Evolutionary conservation across 2,797 vertebrate genomes (phyloP), one percentile per base, ranked within the genome.

Genomic region (Cyprinodon diabolis): DNA sequence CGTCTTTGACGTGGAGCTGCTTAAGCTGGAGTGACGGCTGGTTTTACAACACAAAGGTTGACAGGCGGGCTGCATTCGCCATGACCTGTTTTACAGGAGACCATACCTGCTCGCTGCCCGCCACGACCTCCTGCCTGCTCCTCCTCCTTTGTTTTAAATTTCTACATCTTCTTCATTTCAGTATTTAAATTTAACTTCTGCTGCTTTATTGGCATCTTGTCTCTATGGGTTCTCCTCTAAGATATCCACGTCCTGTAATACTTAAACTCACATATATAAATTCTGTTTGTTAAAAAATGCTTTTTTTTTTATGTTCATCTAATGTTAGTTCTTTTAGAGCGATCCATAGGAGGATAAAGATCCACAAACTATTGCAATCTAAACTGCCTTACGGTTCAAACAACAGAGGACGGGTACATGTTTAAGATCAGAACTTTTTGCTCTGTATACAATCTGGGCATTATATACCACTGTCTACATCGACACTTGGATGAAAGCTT

Each of bases 1-100:
- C 83, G 95, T 99, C 93, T 99, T 99, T 19, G 98, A 99, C 0
- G 97, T 99, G 94, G 98, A 99, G 87, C 96, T 99, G 78, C 96
- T 99, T 86, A 96, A 97, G 93, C 94, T 99, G 90, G 98, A 99
- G 93, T 99, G 94, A 98, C 21, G 52, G 63, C 51, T 1, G 45
- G 8, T 30, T 10, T 30, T 55, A 37, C 55, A 80, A 78, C 1
- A 40, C 49, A 11, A 69, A 60, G 69, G 73, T 66, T 47, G 55
- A 79, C 62, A 76, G 71, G 19, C 65, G 77, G 83, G 87, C 86
- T 71, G 75, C 75, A 13, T 69, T 81, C 62, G 30, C 79, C 86
- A 81, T 80, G 72, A 71, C 75, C 81, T 77, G 80, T 68, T 81
- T 84, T 67, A 66, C 74, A 62, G 84, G 83, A 89, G 86, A 84